Percentiles rank a stretch among this genome's conserved stretches.
Evolutionary conservation across 92 coral and sea anemone species (phyloP).

Genomic region (Umimayanthus kanabou): DNA sequence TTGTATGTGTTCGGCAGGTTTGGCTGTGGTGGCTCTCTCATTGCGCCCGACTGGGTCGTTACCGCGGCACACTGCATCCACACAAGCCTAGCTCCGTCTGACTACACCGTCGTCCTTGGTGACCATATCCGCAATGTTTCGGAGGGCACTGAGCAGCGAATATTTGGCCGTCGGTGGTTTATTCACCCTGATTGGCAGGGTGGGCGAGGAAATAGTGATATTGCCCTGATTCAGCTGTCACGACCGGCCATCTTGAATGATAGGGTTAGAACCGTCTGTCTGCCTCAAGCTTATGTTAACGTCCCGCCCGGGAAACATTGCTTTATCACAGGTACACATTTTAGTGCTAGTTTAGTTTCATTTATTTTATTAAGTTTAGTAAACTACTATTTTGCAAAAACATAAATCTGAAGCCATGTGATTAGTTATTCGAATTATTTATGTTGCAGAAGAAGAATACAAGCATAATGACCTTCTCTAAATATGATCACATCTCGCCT

Average conservation of each 20-base stretch:
- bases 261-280: constrained; percentile 52
- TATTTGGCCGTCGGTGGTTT: constrained; percentile 38
- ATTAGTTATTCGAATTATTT: too few relatives aligned
- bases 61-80: constrained; percentile 51
- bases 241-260: constrained; percentile 47
- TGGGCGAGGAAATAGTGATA: constrained; percentile 39
- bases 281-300: constrained; percentile 39
- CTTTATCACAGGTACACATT: constrained; percentile 10
- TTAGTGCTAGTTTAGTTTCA: not conserved
- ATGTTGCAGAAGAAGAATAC: too few relatives aligned
- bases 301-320: constrained; percentile 17
- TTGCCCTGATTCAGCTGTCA: constrained; percentile 48
- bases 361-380: too few relatives aligned
- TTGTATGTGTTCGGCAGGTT: constrained; percentile 4
- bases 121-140: constrained; percentile 46
- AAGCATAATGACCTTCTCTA: too few relatives aligned
- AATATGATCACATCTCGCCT: too few relatives aligned
- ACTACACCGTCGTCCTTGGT: constrained; percentile 48
- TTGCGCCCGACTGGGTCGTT: constrained; percentile 47
- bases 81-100: not conserved
- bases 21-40: constrained; percentile 47
- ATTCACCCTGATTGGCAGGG: constrained; percentile 39
- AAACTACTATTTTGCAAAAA: too few relatives aligned
- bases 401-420: too few relatives aligned
- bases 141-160: constrained; percentile 48